phyloP scores from a whole-genome alignment of 2,888 invertebrate genomes.

The Koerneria pararmatus region DNA sequence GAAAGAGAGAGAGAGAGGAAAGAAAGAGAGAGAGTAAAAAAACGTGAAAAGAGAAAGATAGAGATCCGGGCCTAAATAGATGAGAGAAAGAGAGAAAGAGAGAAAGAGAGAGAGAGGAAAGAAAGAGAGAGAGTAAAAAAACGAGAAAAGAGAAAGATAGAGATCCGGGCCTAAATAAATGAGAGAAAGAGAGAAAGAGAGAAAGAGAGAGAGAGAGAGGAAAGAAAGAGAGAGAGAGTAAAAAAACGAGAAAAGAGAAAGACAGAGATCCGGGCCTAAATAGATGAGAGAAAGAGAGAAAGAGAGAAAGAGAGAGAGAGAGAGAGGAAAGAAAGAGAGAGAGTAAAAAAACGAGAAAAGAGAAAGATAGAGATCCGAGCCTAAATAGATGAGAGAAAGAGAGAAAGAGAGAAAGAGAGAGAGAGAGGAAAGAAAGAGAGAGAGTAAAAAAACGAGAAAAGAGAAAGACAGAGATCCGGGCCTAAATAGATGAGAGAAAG shows the following conservation, averaged over 20 bases:
- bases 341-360: neutral
- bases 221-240: neutral
- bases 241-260: neutral
- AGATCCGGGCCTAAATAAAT: neutral
- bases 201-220: neutral
- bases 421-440: neutral
- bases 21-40: neutral
- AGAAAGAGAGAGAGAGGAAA: conserved; percentile 7
- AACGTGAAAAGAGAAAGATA: conserved; percentile 5
- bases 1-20: conserved; percentile 3
- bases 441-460: neutral
- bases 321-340: neutral
- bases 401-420: neutral
- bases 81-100: conserved; percentile 12
- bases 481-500: neutral
- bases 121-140: neutral
- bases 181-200: neutral
- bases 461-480: too few relatives aligned
- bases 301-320: neutral
- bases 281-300: neutral
- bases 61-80: neutral
- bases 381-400: neutral
- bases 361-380: neutral
- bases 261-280: neutral
- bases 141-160: neutral